Evolutionary conservation across 2,797 vertebrate genomes (phyloP).

Genomic region (Morus bassanus): DNA sequence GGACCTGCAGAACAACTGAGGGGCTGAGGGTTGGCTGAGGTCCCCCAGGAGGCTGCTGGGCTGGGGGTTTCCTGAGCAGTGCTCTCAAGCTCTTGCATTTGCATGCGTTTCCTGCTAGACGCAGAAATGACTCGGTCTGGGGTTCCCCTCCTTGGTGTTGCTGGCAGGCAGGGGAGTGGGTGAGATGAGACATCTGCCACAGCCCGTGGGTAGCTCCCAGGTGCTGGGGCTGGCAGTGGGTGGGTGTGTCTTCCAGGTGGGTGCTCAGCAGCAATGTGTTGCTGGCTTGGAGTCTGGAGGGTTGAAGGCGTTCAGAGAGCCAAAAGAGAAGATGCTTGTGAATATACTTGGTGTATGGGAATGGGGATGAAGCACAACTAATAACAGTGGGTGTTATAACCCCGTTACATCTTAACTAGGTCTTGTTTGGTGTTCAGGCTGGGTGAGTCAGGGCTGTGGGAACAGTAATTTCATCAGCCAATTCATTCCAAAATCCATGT

Average conservation of each 20-base stretch:
- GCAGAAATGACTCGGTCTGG: constrained; percentile 9
- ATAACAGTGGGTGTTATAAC: neutral
- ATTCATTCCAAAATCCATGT: neutral
- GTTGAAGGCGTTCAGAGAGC: neutral
- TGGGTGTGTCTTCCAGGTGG: neutral
- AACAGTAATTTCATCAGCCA: neutral
- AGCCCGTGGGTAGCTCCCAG: neutral
- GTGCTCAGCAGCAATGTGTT: accelerated
- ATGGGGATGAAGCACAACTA: neutral
- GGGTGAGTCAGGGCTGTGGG: neutral
- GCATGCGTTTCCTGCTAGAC: constrained; percentile 15
- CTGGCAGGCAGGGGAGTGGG: neutral
- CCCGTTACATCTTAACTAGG: neutral
- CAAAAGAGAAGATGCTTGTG: accelerated
- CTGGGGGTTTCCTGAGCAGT: constrained; percentile 27
- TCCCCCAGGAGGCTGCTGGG: neutral
- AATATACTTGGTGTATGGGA: accelerated
- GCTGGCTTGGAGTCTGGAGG: neutral
- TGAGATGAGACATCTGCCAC: neutral
- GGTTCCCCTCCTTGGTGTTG: neutral
- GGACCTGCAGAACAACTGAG: accelerated
- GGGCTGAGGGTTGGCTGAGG: neutral
- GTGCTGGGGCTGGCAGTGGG: accelerated
- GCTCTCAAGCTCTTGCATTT: neutral
- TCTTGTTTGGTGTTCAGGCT: neutral